Base-by-base conservation (phyloP, 2,888 invertebrate genomes). In the Diaperis boleti region DNA sequence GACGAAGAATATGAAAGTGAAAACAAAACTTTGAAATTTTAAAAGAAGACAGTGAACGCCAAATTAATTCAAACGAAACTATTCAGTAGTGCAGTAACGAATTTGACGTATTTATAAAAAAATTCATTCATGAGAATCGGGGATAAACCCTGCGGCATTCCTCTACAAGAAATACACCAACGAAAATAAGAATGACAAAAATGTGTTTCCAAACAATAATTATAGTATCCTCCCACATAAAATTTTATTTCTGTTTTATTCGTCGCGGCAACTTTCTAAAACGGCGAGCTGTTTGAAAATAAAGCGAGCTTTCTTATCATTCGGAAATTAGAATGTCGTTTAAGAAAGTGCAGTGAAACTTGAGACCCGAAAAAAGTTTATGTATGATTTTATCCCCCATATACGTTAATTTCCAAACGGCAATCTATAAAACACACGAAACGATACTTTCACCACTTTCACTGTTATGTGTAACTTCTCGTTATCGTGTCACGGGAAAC, bases 401-500 rank as follows among this genome's bases (percentile, higher is more conserved):
- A 52, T 20, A 52, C 2, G 39, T 8, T 14, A 37, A 52, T 52
- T 52, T 52, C 22, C 14, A 42, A 42, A 20, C 42, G 18, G 13
- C 13, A 22, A n/a, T 42, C 54, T 54, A 42, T 42, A 54, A 54
- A n/a, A 54, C 41, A 54, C 5, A 11, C 4, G 8, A 18, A 3
- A 10, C 17, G 14, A 1, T 20, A 33, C 56, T 56, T 56, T 56
- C 56, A 45, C 56, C 35, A 56, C 56, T 56, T 56, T 56, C 56
- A 56, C 56, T 56, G 26, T 56, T 56, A 20, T 17, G 39, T 39
- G 31, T 50, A 39, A 33, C 18, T 52, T 52, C 35, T 55, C 15
- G 42, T 56, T 45, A 44, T 45, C 33, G 45, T 33, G 22, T 20
- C 10, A 5, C n/a, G 20, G 8, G 37, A 37, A 52, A 35, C 37